Evolutionary conservation across 1,140 invertebrate species (phyloP).

Genomic region (Drosophila quadrilineata): DNA sequence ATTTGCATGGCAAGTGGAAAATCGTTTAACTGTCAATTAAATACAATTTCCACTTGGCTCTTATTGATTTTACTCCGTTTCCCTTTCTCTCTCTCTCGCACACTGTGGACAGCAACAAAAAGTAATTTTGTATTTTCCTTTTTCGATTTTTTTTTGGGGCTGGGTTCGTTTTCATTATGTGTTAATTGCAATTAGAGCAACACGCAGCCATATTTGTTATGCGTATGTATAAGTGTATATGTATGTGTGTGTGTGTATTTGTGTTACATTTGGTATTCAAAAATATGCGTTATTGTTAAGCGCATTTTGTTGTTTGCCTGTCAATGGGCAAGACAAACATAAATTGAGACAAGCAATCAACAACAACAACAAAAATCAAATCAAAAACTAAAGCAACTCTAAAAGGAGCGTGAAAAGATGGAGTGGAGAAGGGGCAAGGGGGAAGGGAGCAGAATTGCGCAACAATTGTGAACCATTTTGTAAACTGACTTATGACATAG

Average conservation of each 20-base stretch:
- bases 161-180: slow-evolving; percentile 60
- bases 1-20: slow-evolving; percentile 69
- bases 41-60: slow-evolving; percentile 65
- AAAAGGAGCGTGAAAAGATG: too few relatives aligned
- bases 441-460: slow-evolving; percentile 46
- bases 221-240: background rate
- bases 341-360: slow-evolving; percentile 57
- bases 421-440: background rate
- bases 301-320: slow-evolving; percentile 37
- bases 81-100: too few relatives aligned
- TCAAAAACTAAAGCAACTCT: slow-evolving; percentile 20
- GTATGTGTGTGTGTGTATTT: background rate
- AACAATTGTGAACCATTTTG: slow-evolving; percentile 64
- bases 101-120: too few relatives aligned
- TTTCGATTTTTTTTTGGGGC: too few relatives aligned
- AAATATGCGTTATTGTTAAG: slow-evolving; percentile 22
- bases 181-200: slow-evolving; percentile 73
- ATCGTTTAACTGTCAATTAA: slow-evolving; percentile 76
- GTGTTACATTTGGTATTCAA: slow-evolving; percentile 16
- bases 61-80: slow-evolving; percentile 64
- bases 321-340: slow-evolving; percentile 34
- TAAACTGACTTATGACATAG: slow-evolving; percentile 62
- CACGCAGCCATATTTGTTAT: slow-evolving; percentile 39
- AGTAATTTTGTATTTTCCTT: too few relatives aligned
- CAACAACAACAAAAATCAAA: slow-evolving; percentile 43